Evolutionary conservation across 2,797 vertebrate genomes (phyloP).

Genomic region (Pangasius larnaudii): DNA sequence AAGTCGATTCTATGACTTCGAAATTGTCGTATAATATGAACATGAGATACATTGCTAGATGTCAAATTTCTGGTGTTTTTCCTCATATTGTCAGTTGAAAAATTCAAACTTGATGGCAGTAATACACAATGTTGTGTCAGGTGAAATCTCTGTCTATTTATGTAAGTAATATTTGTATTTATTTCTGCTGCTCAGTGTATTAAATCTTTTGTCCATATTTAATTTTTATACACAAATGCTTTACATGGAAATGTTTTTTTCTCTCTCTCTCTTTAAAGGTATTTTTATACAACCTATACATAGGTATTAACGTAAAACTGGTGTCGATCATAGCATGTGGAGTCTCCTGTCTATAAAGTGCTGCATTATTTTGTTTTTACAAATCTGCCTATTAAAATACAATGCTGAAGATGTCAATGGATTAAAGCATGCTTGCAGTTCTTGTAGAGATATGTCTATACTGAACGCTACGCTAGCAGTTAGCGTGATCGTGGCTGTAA

Average conservation of each 20-base stretch:
- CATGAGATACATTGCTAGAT: not conserved
- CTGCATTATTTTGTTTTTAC: not conserved
- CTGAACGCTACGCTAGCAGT: not conserved
- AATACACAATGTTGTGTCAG: constrained; percentile 74
- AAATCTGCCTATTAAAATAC: not conserved
- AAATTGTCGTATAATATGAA: too few relatives aligned
- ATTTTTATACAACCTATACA: not conserved
- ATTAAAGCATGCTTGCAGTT: not conserved
- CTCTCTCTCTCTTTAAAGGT: constrained; percentile 63
- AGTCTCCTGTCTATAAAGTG: not conserved
- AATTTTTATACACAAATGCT: constrained; percentile 84
- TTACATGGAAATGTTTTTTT: constrained; percentile 80
- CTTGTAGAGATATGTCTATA: not conserved
- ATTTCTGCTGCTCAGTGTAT: constrained; percentile 87
- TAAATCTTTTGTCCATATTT: constrained; percentile 84
- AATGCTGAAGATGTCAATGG: not conserved
- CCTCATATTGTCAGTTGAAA: not conserved
- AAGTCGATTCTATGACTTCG: not conserved
- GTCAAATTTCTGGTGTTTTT: not conserved
- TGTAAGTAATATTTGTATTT: constrained; percentile 94
- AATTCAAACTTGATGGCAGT: constrained; percentile 75
- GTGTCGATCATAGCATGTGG: constrained; percentile 3
- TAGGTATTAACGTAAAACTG: not conserved
- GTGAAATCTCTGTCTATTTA: constrained; percentile 87
- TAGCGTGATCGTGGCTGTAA: not conserved